Evolutionary conservation across 2,888 invertebrate genomes (phyloP).

Genomic region (Rosalia funebris): DNA sequence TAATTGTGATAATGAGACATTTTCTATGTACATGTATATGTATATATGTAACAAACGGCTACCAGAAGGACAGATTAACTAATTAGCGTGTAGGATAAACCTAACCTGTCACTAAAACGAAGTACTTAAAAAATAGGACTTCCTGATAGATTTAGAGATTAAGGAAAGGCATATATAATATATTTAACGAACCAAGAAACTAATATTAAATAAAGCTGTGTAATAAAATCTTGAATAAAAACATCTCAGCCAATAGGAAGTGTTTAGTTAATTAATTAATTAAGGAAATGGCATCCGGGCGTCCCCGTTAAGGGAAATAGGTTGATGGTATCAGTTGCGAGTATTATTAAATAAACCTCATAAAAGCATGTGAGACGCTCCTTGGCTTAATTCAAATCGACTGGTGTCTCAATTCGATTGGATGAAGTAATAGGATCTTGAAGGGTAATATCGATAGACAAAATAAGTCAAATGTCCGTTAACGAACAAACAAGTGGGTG

Average conservation of each 20-base stretch:
- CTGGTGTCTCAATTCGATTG: too few species aligned
- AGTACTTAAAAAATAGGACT: conserved; percentile 3
- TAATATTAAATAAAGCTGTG: conserved; percentile 16
- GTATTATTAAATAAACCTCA: too few species aligned
- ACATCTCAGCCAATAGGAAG: background rate
- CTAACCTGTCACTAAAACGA: conserved; percentile 5
- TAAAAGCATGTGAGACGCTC: too few species aligned
- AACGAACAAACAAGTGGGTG: too few species aligned
- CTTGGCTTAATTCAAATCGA: too few species aligned
- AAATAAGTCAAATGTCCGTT: too few species aligned
- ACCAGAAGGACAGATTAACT: conserved; percentile 5
- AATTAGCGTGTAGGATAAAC: conserved; percentile 11
- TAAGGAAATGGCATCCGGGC: background rate
- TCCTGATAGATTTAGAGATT: conserved; percentile 6
- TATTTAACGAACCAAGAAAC: conserved; percentile 22
- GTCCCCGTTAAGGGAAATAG: too few species aligned
- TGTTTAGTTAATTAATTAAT: conserved; percentile 1
- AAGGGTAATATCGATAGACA: too few species aligned
- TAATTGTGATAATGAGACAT: conserved; percentile 53
- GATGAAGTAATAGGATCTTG: too few species aligned
- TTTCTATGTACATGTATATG: conserved; percentile 36
- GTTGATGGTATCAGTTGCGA: too few species aligned
- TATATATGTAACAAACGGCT: conserved; percentile 29
- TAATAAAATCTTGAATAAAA: conserved; percentile 17
- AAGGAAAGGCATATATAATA: conserved; percentile 1